Evolutionary conservation across 1,140 invertebrate genomes (phyloP).

Genomic region (Drosophila lowei): DNA sequence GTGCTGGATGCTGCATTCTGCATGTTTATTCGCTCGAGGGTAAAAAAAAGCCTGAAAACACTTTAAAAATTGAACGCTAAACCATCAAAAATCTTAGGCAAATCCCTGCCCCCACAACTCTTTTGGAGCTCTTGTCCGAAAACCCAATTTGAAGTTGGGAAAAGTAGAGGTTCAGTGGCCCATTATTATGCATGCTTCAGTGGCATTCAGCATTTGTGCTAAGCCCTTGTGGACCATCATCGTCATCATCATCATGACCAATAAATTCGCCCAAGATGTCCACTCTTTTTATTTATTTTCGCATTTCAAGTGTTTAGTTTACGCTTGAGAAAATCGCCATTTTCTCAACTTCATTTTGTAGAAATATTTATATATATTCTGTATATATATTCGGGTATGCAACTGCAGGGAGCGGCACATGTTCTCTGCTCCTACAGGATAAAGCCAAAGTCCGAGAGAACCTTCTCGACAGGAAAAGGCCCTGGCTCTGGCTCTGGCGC

Average conservation of each 20-base stretch:
- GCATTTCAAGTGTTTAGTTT: constrained; percentile 80
- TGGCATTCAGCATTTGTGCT: constrained; percentile 71
- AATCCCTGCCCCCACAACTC: too few species aligned
- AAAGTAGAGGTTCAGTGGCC: constrained; percentile 47
- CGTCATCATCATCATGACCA: constrained; percentile 48
- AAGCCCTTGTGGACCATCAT: constrained; percentile 21
- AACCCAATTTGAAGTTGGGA: constrained; percentile 26
- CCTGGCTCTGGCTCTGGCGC: too few species aligned
- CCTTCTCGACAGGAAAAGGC: constrained; percentile 37
- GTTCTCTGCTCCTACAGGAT: constrained; percentile 41
- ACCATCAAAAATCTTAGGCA: too few species aligned
- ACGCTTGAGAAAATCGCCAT: constrained; percentile 80
- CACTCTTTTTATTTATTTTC: constrained; percentile 77
- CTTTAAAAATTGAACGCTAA: too few species aligned
- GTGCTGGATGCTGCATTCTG: constrained; percentile 8
- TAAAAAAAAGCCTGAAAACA: constrained; percentile 2
- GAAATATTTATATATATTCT: constrained; percentile 41
- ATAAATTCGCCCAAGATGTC: constrained; percentile 77
- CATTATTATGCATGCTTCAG: constrained; percentile 75
- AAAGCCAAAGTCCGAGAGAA: constrained; percentile 21
- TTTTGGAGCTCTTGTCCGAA: constrained; percentile 13
- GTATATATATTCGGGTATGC: constrained; percentile 38
- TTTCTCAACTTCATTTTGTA: constrained; percentile 74
- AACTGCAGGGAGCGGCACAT: constrained; percentile 67
- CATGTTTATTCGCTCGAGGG: constrained; percentile 25